Base-by-base conservation (phyloP, 2,797 vertebrate genomes). In the Triplophysa yarkandensis region DNA sequence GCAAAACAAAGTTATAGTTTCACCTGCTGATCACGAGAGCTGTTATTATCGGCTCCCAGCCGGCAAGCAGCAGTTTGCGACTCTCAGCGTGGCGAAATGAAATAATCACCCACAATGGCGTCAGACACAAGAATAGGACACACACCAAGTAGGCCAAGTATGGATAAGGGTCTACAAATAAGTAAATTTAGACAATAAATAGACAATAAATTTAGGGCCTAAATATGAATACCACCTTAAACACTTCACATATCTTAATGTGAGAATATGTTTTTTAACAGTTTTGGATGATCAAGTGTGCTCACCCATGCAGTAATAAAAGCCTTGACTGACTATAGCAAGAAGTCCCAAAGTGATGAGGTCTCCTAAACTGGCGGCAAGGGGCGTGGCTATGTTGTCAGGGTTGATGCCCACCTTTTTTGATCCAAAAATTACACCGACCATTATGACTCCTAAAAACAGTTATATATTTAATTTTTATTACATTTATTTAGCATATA, bases 11-110 rank as follows among this genome's bases (percentile, higher is more conserved):
- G 19, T 19, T 55, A n/a, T 72, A 46, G 17, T 75, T 66, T 66
- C 19, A 98, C 96, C 97, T 99, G 92, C 96, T 99, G 77, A 98
- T 96, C 62, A 93, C 55, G 95, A 98, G 95, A 21, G 96, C 95
- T 69, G 94, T 96, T 57, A 98, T 93, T 83, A 99, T 94, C 19
- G 97, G 96, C 79, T 97, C 95, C 97, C 96, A 99, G 77, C 96
- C 94, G 30, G 94, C 93, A 67, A 92, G 89, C 25, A 99, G 94
- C 76, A 98, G 92, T 52, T 93, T 93, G 80, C 90, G 92, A 83
- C 94, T 97, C 79, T 92, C 94, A 75, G 95, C 93, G 72, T 98
- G 95, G 82, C 94, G 95, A 65, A 88, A 89, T 19, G 95, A 92
- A 81, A 95, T 85, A 71, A 93, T 85, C 77, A 97, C 90, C 94